phyloP scores from a whole-genome alignment of 2,113 vertebrate genomes.

The Rhea pennata region DNA sequence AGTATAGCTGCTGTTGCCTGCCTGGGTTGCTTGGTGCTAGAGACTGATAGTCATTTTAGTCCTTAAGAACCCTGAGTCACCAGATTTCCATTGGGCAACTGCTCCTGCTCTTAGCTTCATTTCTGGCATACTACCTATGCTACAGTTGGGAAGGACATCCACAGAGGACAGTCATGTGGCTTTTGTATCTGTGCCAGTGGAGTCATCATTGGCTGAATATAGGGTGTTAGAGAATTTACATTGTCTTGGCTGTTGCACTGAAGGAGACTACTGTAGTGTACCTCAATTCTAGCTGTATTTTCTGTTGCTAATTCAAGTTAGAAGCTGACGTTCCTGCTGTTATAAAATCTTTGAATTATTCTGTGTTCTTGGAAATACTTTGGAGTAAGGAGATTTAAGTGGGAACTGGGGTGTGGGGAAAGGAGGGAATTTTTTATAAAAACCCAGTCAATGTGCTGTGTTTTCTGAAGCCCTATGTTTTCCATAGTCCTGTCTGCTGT shows the following conservation, averaged over 20 bases:
- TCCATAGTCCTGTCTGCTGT: background rate
- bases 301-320: background rate
- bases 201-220: background rate
- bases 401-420: background rate
- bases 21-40: background rate
- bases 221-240: background rate
- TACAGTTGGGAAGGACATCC: background rate
- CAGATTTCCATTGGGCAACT: background rate
- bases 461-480: background rate
- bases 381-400: background rate
- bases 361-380: background rate
- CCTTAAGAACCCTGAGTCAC: background rate
- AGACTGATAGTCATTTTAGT: background rate
- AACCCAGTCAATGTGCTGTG: background rate
- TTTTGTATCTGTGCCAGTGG: background rate
- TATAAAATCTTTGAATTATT: background rate
- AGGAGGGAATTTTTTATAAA: background rate
- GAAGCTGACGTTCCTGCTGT: background rate
- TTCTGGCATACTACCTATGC: background rate
- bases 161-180: background rate
- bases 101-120: background rate
- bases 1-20: fast-evolving
- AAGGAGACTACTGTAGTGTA: background rate
- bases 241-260: background rate
- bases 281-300: background rate